Percentiles rank a stretch among this genome's conserved stretches.
Conservation (phyloP, 2,888 invertebrate species). For the Drosophila suboccidentalis region DNA sequence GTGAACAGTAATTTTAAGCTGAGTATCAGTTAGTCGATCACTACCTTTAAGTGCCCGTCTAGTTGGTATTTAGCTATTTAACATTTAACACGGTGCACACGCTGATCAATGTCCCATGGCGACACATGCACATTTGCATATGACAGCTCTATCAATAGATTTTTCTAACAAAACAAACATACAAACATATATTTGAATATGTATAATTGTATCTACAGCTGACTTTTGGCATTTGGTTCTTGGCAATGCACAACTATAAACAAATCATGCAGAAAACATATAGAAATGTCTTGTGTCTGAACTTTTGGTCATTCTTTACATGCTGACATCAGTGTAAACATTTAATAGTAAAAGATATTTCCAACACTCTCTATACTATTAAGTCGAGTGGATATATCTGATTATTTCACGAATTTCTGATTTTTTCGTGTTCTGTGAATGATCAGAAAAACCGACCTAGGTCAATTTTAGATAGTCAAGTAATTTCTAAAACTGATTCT, state of each 20-base stretch:
- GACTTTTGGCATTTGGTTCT: slow-evolving; percentile 50
- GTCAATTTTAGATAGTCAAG: slow-evolving; percentile 25
- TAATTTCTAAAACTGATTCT: slow-evolving; percentile 11
- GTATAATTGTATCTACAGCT: slow-evolving; percentile 1
- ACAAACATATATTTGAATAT: background rate
- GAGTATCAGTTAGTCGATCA: background rate
- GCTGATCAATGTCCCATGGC: slow-evolving; percentile 26
- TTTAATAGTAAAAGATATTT: slow-evolving; percentile 10
- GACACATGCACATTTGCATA: slow-evolving; percentile 16
- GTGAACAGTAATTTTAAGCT: background rate
- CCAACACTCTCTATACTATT: slow-evolving; percentile 2
- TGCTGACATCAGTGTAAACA: slow-evolving; percentile 5
- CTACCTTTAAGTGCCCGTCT: background rate
- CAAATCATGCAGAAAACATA: slow-evolving; percentile 21
- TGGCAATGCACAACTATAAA: slow-evolving; percentile 38
- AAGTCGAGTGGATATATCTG: slow-evolving; percentile 10
- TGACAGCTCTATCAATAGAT: slow-evolving; percentile 37
- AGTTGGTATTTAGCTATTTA: slow-evolving; percentile 16
- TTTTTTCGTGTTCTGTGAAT: background rate
- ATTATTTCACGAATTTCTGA: background rate
- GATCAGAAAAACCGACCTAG: slow-evolving; percentile 33
- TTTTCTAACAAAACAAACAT: slow-evolving; percentile 5
- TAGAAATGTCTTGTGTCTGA: slow-evolving; percentile 10
- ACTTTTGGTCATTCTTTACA: slow-evolving; percentile 27
- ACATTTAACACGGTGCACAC: slow-evolving; percentile 6